Base-by-base conservation (phyloP, 2,113 vertebrate species). In the Ammodytes dubius region DNA sequence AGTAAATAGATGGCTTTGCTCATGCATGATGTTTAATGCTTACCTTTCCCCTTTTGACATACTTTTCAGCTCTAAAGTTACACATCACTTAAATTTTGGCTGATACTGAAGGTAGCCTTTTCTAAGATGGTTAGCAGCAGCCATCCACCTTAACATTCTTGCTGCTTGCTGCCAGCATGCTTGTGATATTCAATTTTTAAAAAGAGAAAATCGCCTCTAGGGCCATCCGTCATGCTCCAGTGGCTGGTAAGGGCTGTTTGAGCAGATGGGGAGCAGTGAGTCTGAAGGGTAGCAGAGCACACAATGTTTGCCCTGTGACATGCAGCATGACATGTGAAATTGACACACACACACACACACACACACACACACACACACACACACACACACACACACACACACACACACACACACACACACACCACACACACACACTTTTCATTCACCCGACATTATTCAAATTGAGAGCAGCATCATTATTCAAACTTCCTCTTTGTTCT, bases 261-360 rank as follows among this genome's bases (percentile, higher is more conserved):
- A 81, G 72, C 73, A 65, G 79, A 72, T 84, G 87, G 68, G 37
- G 56, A 67, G 45, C 70, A 74, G 53, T 43, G 79, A 81, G 63
- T 70, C 47, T 87, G 82, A 76, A 65, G 69, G 77, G 50, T 39
- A 47, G 15, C 27, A 70, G 73, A 75, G 61, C 67, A 27, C 47
- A 67, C 79, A 47, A 74, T 87, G 75, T 76, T 64, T 58, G 40
- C 42, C 71, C 50, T 46, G 13, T 87, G 87, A 87, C 85, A 75
- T 74, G 59, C 37, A 77, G 69, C 58, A 68, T 68, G 74, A 72
- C 40, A 37, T 57, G 40, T 69, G 14, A 72, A 78, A 61, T 52
- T 74, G 15, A 19, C 39, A 42, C 35, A 3, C 5, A 27, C 27
- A 27, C 27, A 27, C 27, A 27, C 27, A 27, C 27, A 27, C 27